Base-by-base conservation (phyloP, 2,113 vertebrate species). In the Ageneiosus marmoratus region DNA sequence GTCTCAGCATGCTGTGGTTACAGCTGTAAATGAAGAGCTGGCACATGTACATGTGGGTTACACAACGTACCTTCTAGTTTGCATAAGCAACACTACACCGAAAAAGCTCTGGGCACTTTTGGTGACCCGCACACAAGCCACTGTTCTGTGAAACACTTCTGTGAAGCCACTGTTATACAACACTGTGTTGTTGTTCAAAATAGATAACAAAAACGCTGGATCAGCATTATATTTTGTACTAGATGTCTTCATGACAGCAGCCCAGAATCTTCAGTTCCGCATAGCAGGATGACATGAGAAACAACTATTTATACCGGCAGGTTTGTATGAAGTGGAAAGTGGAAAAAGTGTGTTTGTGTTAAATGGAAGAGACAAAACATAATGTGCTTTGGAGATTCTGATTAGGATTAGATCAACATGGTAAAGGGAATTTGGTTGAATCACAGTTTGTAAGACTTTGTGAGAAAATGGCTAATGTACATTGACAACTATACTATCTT, bases 1-100 rank as follows among this genome's bases (percentile, higher is more conserved):
- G 72, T 83, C 48, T 37, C 58, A 53, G 63, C 27, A 27, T 48
- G n/a, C 77, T 79, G 77, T 78, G 73, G 73, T 76, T 76, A 76
- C 73, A 76, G 73, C 29, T 32, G 27, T 75, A 53, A 48, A 73
- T 18, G 44, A 29, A 50, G n/a, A 29, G 80, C 53, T 51, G 41
- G 55, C n/a, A 29, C 69, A 63, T 34, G 37, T 75, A 37, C 55
- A 75, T 60, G n/a, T 44, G 51, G 80, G 16, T 48, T 46, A 46
- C 44, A 46, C 55, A 80, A 65, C 2, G 63, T 69, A 50, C 20
- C 13, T 80, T 70, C 34, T n/a, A 77, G 81, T 53, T 22, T 77
- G 50, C 24, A 44, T 53, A 63, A 55, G 34, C 81, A 77, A 51
- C 46, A 65, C 69, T 48, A 32, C 58, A 41, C n/a, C 5, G 27